Evolutionary conservation across 2,797 vertebrate genomes (phyloP).

Genomic region (Balearica regulorum): DNA sequence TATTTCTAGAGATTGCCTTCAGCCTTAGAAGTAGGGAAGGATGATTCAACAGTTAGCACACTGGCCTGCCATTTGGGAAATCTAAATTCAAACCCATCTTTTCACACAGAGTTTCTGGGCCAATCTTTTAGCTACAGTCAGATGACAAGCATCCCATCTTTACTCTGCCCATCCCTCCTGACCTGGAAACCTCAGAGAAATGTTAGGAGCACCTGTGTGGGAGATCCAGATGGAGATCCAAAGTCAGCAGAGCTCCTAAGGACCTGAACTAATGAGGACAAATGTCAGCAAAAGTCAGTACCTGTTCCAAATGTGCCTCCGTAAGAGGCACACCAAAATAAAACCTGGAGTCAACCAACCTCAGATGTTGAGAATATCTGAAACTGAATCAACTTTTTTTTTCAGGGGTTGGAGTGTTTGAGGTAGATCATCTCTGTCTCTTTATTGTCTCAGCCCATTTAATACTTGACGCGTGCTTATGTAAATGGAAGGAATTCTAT

Average conservation of each 20-base stretch:
- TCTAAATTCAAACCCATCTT: neutral
- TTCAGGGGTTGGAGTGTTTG: neutral
- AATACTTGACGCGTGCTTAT: neutral
- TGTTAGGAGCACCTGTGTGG: neutral
- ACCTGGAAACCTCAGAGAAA: neutral
- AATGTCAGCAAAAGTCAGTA: neutral
- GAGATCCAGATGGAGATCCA: neutral
- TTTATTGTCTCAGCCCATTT: neutral
- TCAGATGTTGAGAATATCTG: neutral
- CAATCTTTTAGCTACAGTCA: neutral
- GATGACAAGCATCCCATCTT: neutral
- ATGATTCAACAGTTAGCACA: neutral
- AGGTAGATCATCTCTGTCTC: neutral
- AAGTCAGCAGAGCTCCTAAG: neutral
- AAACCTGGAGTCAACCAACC: neutral
- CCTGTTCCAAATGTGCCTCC: neutral
- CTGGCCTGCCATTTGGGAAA: neutral
- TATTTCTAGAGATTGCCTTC: neutral
- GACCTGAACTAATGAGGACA: neutral
- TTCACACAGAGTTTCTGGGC: neutral
- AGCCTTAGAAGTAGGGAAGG: neutral
- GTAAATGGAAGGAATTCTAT: neutral
- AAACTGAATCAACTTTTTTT: neutral
- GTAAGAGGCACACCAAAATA: neutral
- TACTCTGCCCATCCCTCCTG: neutral